Base-by-base conservation (phyloP, 1,140 invertebrate genomes). In the Drosophila burlai region DNA sequence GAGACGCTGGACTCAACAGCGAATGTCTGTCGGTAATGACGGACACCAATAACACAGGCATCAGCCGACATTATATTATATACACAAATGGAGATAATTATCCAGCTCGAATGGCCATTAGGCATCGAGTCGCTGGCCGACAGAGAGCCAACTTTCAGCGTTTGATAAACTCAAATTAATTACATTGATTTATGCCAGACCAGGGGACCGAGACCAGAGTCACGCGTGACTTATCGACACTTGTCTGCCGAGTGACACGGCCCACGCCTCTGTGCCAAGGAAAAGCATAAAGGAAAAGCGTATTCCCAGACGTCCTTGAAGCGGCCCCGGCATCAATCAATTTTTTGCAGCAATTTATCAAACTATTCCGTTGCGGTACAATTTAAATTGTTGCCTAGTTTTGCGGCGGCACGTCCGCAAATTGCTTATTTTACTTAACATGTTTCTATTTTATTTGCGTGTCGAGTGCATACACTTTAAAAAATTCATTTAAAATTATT, bases 91-190 rank as follows among this genome's bases (percentile, higher is more conserved):
- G 58, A 65, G 67, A 82, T 90, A 89, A 89, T 89, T 89, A 85
- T 90, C 54, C 74, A 58, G 74, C 83, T 77, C 52, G 83, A 69
- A 86, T 69, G 60, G 78, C 81, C 84, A 87, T 87, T 90, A 80
- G 71, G 68, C 50, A 66, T 60, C 46, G 49, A 57, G 49, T 34
- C 42, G 60, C 43, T 34, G 36, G 24, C 38, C 26, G 10, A 24
- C 24, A 16, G 46, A 60, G 15, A 46, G 49, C n/a, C 31, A 61
- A 55, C 61, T 60, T 63, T 58, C 55, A 46, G 49, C 66, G 60
- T 84, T 87, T 86, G 83, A 81, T 86, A 86, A 85, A 80, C 76
- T 82, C 79, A 71, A 87, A 89, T 90, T 89, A 89, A 89, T 89
- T 89, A 89, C 79, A 89, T 89, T 89, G 85, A 89, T 89, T 89